Evolutionary conservation across 2,888 invertebrate genomes (phyloP).

Genomic region (Orthosia cruda): DNA sequence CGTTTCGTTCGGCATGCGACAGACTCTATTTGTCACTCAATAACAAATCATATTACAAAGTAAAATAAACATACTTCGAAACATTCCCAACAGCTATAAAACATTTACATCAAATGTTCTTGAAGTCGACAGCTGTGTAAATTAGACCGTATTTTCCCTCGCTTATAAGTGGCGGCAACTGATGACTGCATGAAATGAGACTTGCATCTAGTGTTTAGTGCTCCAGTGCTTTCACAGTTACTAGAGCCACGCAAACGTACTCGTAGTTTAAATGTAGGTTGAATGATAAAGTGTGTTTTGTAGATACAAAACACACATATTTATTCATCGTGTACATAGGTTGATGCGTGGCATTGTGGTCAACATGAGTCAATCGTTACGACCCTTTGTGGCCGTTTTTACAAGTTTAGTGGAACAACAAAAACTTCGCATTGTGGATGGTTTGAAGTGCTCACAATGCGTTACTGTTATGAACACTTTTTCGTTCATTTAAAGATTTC

Average conservation of each 20-base stretch:
- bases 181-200: conserved; percentile 40
- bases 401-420: not conserved
- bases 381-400: not conserved
- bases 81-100: not conserved
- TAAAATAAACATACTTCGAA: not conserved
- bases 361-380: not conserved
- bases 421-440: not conserved
- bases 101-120: conserved; percentile 7
- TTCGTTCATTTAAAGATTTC: not conserved
- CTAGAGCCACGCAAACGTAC: not conserved
- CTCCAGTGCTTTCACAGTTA: conserved; percentile 2
- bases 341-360: not conserved
- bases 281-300: not conserved
- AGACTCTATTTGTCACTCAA: too few relatives aligned
- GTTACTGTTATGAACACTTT: not conserved
- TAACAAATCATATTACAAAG: not conserved
- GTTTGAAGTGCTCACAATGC: not conserved
- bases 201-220: conserved; percentile 10
- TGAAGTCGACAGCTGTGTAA: conserved; percentile 21
- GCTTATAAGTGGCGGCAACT: conserved; percentile 8
- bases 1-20: too few relatives aligned
- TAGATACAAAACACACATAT: not conserved
- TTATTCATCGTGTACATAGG: not conserved
- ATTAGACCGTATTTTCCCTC: conserved; percentile 10
- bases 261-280: not conserved